Percentiles rank a stretch among this genome's conserved stretches.
Evolutionary conservation across 2,888 invertebrate genomes (phyloP).

Genomic region (Lasius fuliginosus): DNA sequence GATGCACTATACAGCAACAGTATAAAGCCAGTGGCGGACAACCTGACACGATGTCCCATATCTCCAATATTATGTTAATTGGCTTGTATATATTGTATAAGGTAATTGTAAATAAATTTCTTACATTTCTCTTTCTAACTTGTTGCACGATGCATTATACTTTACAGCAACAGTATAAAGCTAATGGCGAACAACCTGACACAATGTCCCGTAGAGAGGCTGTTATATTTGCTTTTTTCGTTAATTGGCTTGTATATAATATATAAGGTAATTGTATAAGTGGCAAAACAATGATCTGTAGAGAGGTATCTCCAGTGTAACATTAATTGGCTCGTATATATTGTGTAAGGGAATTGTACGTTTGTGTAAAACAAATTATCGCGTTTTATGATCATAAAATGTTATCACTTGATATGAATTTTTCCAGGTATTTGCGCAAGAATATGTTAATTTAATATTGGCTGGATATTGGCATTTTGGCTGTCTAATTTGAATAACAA

Average conservation of each 20-base stretch:
- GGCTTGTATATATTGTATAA: no score
- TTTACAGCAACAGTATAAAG: constrained; percentile 81
- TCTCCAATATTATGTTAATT: no score
- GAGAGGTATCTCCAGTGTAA: constrained; percentile 97
- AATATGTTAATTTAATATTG: constrained; percentile 97
- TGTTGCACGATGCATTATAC: neutral
- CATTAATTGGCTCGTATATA: constrained; percentile 97
- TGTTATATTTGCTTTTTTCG: constrained; percentile 98
- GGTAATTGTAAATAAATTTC: no score
- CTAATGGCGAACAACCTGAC: constrained; percentile 93
- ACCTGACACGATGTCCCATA: no score
- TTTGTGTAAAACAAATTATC: constrained; percentile 28
- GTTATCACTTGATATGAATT: constrained; percentile 33
- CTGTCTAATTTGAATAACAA: constrained; percentile 88
- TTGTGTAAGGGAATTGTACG: constrained; percentile 91
- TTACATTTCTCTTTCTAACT: no score
- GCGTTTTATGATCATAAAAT: neutral
- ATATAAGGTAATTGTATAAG: no score
- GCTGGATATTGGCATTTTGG: constrained; percentile 98
- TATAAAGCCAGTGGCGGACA: no score
- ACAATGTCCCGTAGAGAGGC: constrained; percentile 98
- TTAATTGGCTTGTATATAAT: no score
- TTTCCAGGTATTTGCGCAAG: constrained; percentile 97
- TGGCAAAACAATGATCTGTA: no score
- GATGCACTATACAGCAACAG: no score